Base-by-base conservation (phyloP, 2,888 invertebrate genomes). In the Polydrusus cervinus region DNA sequence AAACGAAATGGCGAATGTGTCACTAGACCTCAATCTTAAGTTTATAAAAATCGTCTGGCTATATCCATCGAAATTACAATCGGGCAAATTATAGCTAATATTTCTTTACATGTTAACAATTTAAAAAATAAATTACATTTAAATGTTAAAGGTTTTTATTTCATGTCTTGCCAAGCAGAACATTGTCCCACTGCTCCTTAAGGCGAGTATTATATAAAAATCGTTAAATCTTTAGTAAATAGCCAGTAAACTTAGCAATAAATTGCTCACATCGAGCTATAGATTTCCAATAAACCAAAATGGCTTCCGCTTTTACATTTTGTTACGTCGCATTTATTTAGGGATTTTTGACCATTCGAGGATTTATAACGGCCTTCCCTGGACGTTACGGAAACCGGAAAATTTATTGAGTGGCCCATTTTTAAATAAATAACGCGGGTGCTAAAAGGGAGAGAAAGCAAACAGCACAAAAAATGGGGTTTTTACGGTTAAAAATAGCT, bases 221-320 rank as follows among this genome's bases (percentile, higher is more conserved):
- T 69, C 77, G 80, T 80, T 83, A 82, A 83, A 82, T 80, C 81
- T 80, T 80, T 78, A 76, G 81, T 81, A 83, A 83, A 83, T 82
- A 80, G 83, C 80, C 78, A 80, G 79, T 82, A 82, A 83, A 83
- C 81, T 81, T 78, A 78, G 79, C 80, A 75, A 83, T 83, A 83
- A 83, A 83, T 83, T 82, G 79, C 79, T 82, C 82, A 81, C 80
- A 80, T 81, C 74, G 76, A 78, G 71, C 81, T 79, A 79, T 78
- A 82, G 81, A 82, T 83, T 81, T 81, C 80, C 81, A 82, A 82
- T 81, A 82, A 81, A 82, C 78, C 77, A 80, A 79, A 82, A 82
- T 80, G 80, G 80, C 80, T 82, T 82, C 81, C 79, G 81, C 81
- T 76, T 79, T 80, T 80, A 79, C 81, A 81, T 80, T 81, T 80